Base-by-base conservation (phyloP, 2,888 invertebrate genomes). In the Girardia tigrina region DNA sequence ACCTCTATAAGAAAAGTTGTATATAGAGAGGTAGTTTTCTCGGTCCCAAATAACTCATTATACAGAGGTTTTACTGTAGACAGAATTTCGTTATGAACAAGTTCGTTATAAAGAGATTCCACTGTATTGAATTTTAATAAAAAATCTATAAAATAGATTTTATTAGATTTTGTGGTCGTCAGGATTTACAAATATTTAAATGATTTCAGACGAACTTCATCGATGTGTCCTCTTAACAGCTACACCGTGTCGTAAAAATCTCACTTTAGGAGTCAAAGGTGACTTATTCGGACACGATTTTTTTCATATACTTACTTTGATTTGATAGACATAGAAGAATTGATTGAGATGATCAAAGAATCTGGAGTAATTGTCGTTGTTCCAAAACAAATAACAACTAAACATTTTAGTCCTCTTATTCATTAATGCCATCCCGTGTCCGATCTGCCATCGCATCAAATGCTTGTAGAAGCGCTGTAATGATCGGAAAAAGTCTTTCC, bases 381-480 rank as follows among this genome's bases (percentile, higher is more conserved):
- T 16, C n/a, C n/a, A 20, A n/a, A 56, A 20, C n/a, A 8, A 6
- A 8, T 56, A 20, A 20, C 23, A n/a, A 56, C 4, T 56, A n/a
- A 4, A 6, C 6, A 16, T 56, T n/a, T 4, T 56, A 56, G 56
- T 56, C 56, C n/a, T 2, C 56, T 12, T 56, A 4, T n/a, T 20
- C 23, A 16, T 6, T 56, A 56, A 56, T 56, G 56, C 56, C 56
- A n/a, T 20, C 2, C 23, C 56, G 56, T 56, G n/a, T 56, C n/a
- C n/a, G 56, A 56, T 20, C 56, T n/a, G 56, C 56, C n/a, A 16
- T 56, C 4, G 56, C 56, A 8, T 56, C 56, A 20, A 56, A 56
- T 56, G 56, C 56, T 56, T 56, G 56, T n/a, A 56, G 56, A n/a
- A 56, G 56, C 23, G 56, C 56, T n/a, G 23, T 56, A 20, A 56